Evolutionary conservation across 2,113 vertebrate genomes (phyloP).

Genomic region (Odobenus rosmarus): DNA sequence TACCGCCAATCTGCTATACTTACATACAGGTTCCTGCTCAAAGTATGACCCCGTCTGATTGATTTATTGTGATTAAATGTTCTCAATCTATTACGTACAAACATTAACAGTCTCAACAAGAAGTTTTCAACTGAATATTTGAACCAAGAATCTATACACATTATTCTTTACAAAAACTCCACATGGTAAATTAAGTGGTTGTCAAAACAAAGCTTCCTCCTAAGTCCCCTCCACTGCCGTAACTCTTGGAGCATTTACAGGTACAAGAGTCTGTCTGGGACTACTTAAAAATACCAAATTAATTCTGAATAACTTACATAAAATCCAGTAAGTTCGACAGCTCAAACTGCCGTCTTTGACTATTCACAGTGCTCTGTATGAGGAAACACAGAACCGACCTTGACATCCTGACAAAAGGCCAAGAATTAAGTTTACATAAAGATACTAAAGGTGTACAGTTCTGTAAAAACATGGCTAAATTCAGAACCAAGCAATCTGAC

Average conservation of each 20-base stretch:
- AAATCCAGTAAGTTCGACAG: not conserved
- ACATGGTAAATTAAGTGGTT: conserved; percentile 29
- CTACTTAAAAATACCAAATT: conserved; percentile 67
- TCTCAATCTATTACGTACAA: conserved; percentile 64
- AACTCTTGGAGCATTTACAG: not conserved
- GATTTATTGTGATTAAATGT: not conserved
- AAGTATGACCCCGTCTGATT: not conserved
- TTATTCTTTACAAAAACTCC: conserved; percentile 67
- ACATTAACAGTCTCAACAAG: conserved; percentile 31
- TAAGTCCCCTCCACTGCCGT: not conserved
- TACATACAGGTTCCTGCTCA: not conserved
- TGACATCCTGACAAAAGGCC: conserved; percentile 4
- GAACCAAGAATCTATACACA: conserved; percentile 67
- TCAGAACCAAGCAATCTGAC: not conserved
- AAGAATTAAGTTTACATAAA: not conserved
- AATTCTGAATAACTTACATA: not conserved
- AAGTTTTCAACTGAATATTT: not conserved
- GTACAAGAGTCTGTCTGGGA: not conserved
- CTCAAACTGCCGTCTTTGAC: not conserved
- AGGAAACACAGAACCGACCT: not conserved
- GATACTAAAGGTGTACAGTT: not conserved
- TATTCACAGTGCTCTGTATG: not conserved
- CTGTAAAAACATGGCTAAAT: not conserved
- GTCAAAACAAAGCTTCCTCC: conserved; percentile 49
- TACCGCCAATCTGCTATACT: not conserved